Conservation (phyloP, 2,113 vertebrate genomes). For the Aviceda subcristata region DNA sequence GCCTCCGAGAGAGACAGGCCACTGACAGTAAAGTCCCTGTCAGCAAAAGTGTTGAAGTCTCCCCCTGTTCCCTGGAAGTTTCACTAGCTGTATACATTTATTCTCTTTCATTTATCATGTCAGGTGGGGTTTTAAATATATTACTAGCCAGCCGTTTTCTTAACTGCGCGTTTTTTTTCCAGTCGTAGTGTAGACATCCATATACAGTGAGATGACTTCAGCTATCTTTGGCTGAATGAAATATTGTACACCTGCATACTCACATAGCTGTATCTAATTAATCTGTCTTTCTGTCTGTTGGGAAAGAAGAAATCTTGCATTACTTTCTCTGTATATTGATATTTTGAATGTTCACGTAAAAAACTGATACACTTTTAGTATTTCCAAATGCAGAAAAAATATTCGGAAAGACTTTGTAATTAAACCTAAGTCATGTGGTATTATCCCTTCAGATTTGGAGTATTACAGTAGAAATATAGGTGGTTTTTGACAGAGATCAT, state of each 20-base stretch:
- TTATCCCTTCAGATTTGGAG: neutral
- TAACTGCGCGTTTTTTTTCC: slow-evolving; percentile 31
- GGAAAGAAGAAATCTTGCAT: neutral
- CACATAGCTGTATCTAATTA: neutral
- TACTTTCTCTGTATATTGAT: neutral
- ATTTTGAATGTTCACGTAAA: neutral
- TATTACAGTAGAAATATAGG: neutral
- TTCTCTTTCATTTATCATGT: slow-evolving; percentile 80
- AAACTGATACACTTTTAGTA: neutral
- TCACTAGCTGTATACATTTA: slow-evolving; percentile 75
- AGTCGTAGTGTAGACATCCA: neutral
- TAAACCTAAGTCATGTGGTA: neutral
- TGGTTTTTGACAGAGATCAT: neutral
- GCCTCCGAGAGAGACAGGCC: slow-evolving; percentile 90
- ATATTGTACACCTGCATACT: neutral
- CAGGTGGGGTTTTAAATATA: slow-evolving; percentile 74
- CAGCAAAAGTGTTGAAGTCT: slow-evolving; percentile 70
- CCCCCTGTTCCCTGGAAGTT: slow-evolving; percentile 60
- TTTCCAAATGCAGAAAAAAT: neutral
- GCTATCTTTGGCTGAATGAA: neutral
- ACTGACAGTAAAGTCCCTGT: slow-evolving; percentile 76
- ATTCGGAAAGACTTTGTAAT: neutral
- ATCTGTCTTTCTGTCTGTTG: neutral
- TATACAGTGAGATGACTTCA: neutral
- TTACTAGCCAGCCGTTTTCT: slow-evolving; percentile 63